Percentiles rank a stretch among this genome's conserved stretches.
phyloP scores from a whole-genome alignment of 2,113 vertebrate genomes.

The Bufo gargarizans region DNA sequence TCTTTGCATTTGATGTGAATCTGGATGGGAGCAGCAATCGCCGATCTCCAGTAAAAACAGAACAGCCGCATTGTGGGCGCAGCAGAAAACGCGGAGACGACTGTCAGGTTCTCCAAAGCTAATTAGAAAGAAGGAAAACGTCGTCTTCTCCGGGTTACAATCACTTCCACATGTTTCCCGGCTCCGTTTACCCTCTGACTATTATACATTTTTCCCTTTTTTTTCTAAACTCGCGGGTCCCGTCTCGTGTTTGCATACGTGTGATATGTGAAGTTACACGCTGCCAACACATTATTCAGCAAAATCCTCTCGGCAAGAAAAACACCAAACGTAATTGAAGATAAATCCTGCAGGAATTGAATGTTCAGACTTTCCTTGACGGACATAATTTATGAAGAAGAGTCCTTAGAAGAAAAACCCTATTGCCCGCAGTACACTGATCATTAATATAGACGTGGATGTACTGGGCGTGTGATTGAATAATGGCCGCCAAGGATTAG shows the following conservation, averaged over 20 bases:
- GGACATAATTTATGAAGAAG: not conserved
- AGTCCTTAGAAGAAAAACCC: not conserved
- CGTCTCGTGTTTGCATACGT: slow-evolving; percentile 28
- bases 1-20: not conserved
- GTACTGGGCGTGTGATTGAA: too few relatives aligned
- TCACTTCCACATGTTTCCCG: slow-evolving; percentile 17
- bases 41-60: not conserved
- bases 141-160: slow-evolving; percentile 18
- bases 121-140: slow-evolving; percentile 20
- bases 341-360: not conserved
- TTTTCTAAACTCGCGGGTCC: not conserved
- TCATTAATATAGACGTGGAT: too few relatives aligned
- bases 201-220: not conserved
- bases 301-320: not conserved
- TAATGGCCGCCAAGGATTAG: too few relatives aligned
- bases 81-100: not conserved
- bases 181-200: not conserved
- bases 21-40: not conserved
- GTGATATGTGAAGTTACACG: not conserved
- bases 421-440: not conserved
- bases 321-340: slow-evolving; percentile 1
- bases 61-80: not conserved
- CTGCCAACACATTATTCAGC: not conserved
- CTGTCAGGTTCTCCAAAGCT: slow-evolving; percentile 4
- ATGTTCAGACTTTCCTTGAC: not conserved